Conservation (phyloP, 2,113 vertebrate genomes). For the Alligator mississippiensis region DNA sequence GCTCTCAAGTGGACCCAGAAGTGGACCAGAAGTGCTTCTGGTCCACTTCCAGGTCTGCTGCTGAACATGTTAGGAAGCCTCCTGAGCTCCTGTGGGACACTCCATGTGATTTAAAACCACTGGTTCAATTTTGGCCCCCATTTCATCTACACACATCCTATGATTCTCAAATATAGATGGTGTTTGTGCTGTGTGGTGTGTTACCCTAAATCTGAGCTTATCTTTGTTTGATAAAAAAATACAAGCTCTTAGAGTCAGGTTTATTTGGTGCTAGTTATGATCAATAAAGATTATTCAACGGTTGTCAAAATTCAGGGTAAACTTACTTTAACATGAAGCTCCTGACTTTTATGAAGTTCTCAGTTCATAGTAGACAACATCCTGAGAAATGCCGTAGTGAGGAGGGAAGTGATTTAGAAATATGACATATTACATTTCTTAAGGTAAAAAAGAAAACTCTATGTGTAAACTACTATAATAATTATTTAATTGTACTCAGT, state of each 20-base stretch:
- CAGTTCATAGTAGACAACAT: background rate
- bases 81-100: too few relatives aligned
- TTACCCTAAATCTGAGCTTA: too few relatives aligned
- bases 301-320: background rate
- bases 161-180: background rate
- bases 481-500: background rate
- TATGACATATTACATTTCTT: background rate
- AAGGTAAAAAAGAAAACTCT: accelerated
- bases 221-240: background rate
- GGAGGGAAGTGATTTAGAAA: too few relatives aligned
- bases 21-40: too few relatives aligned
- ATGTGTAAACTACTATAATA: background rate
- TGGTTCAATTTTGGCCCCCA: too few relatives aligned
- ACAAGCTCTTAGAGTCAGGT: too few relatives aligned
- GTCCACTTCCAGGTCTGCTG: too few relatives aligned
- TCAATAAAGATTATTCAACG: background rate
- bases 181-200: background rate
- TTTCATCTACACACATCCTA: too few relatives aligned
- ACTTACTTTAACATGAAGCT: background rate
- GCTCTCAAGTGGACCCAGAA: too few relatives aligned
- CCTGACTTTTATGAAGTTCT: background rate
- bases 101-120: too few relatives aligned
- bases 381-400: background rate
- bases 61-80: too few relatives aligned
- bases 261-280: background rate